phyloP scores from a whole-genome alignment of 2,113 vertebrate species.

The Morone saxatilis region DNA sequence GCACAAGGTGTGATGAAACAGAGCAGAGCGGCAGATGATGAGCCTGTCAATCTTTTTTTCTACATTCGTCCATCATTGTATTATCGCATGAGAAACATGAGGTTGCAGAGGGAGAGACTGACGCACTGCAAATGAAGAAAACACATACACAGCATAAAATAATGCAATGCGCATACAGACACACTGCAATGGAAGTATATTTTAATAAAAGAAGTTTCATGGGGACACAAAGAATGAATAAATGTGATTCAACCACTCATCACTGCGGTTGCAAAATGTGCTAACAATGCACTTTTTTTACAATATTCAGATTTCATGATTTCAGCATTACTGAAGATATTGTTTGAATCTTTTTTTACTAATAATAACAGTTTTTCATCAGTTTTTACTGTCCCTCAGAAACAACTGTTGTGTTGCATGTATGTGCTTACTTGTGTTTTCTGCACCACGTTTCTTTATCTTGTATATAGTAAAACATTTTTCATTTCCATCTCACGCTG shows the following conservation, averaged over 20 bases:
- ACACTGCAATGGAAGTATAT: not conserved
- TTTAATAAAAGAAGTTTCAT: no score
- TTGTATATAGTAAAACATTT: not conserved
- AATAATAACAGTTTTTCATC: no score
- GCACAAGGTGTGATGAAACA: not conserved
- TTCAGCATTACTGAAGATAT: not conserved
- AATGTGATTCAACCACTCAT: not conserved
- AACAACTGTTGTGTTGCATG: no score
- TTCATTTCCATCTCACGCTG: not conserved
- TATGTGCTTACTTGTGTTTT: not conserved
- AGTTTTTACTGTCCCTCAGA: no score
- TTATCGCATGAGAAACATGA: not conserved
- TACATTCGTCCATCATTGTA: not conserved
- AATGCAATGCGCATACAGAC: not conserved
- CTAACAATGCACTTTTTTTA: no score
- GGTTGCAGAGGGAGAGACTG: not conserved
- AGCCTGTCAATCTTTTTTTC: not conserved
- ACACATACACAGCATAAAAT: not conserved
- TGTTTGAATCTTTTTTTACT: not conserved
- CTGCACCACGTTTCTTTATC: not conserved
- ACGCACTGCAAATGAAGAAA: not conserved
- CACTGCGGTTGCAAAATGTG: not conserved
- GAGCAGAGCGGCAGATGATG: not conserved
- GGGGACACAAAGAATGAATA: not conserved
- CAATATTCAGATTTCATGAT: not conserved